These are phyloP conservation scores for Epizoanthus illoricatus DNA, from an alignment of 92 coral and sea anemone genomes.

Conservation along the genomic window DNA sequence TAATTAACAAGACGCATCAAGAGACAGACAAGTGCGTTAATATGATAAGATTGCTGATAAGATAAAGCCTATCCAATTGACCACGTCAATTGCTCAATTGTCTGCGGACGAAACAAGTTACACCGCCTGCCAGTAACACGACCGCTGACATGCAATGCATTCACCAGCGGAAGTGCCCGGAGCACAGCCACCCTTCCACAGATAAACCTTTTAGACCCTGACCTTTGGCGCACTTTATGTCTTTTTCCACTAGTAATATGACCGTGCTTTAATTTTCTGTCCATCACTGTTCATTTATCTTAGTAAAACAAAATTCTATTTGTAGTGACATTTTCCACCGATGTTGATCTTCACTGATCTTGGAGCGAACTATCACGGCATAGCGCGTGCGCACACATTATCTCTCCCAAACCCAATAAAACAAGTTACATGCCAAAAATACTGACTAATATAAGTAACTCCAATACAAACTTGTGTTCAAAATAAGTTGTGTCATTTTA, in stretches of 20 bases:
- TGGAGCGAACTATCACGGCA: not conserved
- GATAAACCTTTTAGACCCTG: conserved; percentile 32
- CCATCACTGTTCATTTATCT: conserved; percentile 20
- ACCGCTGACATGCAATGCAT: conserved; percentile 40
- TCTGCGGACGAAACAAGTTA: conserved; percentile 1
- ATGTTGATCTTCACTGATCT: not conserved
- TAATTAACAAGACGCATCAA: conserved; percentile 26
- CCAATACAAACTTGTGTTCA: too few species aligned
- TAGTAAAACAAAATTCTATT: not conserved
- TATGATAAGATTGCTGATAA: conserved; percentile 39
- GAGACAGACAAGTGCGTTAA: conserved; percentile 27
- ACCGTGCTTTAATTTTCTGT: conserved; percentile 30
- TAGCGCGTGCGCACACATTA: too few species aligned
- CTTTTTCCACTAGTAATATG: conserved; percentile 10
- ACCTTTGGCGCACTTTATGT: conserved; percentile 10
- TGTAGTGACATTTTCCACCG: not conserved
- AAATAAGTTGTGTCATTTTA: too few species aligned
- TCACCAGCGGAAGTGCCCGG: conserved; percentile 34
- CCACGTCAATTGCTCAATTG: conserved; percentile 19
- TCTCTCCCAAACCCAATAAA: too few species aligned
- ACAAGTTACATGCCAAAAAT: too few species aligned
- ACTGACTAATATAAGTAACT: too few species aligned
- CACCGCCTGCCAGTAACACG: conserved; percentile 15
- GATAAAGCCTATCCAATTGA: conserved; percentile 8
- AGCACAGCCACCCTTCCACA: conserved; percentile 13